phyloP scores from a whole-genome alignment of 2,113 vertebrate species.

The Ptilonorhynchus violaceus region DNA sequence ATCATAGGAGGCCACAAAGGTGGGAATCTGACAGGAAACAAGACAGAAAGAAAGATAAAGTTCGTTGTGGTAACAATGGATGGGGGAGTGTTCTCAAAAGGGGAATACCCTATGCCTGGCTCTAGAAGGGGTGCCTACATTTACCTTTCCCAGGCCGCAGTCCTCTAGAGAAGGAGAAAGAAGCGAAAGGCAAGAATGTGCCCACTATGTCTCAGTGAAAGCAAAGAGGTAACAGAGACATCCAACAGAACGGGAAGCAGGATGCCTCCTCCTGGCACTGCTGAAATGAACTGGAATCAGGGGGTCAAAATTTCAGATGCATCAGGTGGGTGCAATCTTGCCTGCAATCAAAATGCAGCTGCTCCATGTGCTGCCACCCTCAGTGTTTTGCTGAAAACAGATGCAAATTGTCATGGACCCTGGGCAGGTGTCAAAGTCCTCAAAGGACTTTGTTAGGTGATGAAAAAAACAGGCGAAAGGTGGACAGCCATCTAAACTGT shows the following conservation, averaged over 20 bases:
- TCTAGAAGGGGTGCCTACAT: neutral
- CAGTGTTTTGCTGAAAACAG: neutral
- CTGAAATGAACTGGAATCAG: neutral
- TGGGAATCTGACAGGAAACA: neutral
- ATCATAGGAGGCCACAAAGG: neutral
- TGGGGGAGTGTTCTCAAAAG: fast-evolving
- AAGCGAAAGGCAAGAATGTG: fast-evolving
- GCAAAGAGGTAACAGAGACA: neutral
- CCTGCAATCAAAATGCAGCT: fast-evolving
- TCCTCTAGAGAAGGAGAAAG: neutral
- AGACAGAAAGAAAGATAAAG: neutral
- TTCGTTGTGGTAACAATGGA: neutral
- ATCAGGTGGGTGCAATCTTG: fast-evolving
- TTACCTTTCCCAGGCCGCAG: neutral
- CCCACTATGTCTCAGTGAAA: fast-evolving
- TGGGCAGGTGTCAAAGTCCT: neutral
- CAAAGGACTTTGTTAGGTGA: neutral
- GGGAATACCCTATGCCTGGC: neutral
- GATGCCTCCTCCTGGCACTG: neutral
- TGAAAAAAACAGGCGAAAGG: neutral
- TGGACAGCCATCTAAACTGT: neutral
- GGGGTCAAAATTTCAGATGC: neutral
- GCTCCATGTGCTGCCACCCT: fast-evolving
- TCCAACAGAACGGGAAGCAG: neutral
- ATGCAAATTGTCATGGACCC: neutral